Evolutionary conservation across 2,113 vertebrate species (phyloP).

Genomic region (Crotalus tigris): DNA sequence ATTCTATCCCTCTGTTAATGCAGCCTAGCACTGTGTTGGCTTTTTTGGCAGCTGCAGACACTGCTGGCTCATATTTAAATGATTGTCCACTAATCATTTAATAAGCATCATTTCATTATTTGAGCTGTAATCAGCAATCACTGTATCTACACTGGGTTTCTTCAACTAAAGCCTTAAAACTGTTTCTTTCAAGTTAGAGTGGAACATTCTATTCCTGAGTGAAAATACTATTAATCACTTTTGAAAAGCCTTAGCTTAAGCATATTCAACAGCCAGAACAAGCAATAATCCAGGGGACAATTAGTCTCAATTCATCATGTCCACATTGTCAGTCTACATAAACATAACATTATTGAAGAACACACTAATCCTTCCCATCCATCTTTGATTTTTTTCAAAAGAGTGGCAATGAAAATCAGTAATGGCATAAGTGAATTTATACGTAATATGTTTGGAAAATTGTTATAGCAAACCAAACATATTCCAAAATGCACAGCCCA

Average conservation of each 20-base stretch:
- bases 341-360: neutral
- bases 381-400: neutral
- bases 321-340: neutral
- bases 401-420: neutral
- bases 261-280: neutral
- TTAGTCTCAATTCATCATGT: neutral
- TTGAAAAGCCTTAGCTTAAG: neutral
- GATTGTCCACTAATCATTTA: too few relatives aligned
- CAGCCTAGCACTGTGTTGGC: too few relatives aligned
- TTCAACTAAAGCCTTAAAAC: neutral
- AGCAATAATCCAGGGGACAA: neutral
- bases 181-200: neutral
- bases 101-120: neutral
- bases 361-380: neutral
- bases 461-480: neutral
- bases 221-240: neutral
- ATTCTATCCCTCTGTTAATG: too few relatives aligned
- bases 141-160: neutral
- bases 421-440: neutral
- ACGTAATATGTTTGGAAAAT: neutral
- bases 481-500: neutral
- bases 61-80: too few relatives aligned
- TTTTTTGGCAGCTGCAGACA: too few relatives aligned
- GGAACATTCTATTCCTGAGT: neutral
- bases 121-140: neutral